A percentile compares a stretch with the other conserved stretches of the same genome.
Conservation (phyloP, 2,113 vertebrate species). For the Lepidothrix coronata region DNA sequence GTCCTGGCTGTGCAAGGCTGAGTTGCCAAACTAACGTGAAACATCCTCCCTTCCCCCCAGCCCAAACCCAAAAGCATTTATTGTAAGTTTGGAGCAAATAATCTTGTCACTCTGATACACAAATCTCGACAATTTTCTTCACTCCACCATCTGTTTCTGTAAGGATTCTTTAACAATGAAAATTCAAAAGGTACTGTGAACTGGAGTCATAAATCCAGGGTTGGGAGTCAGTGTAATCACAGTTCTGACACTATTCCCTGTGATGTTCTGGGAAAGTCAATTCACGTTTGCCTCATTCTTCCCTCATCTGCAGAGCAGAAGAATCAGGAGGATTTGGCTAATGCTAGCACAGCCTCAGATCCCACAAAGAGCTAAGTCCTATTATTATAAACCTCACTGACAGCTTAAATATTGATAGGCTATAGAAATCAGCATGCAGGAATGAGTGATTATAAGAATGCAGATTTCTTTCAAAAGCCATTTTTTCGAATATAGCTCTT, state of each 20-base stretch:
- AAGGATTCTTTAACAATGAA: neutral
- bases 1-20: neutral
- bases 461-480: neutral
- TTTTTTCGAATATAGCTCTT: neutral
- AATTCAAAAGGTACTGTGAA: neutral
- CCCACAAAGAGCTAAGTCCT: neutral
- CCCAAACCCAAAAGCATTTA: neutral
- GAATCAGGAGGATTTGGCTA: slow-evolving; percentile 2
- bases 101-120: neutral
- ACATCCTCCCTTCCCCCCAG: neutral
- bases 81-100: neutral
- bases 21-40: neutral
- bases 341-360: neutral
- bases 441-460: neutral
- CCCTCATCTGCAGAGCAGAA: neutral
- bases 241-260: neutral
- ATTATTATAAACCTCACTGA: neutral
- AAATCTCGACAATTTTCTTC: neutral
- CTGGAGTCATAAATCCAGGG: neutral
- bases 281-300: neutral
- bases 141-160: neutral
- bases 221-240: neutral
- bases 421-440: neutral
- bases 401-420: slow-evolving; percentile 26
- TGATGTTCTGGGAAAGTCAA: neutral